Base-by-base conservation (phyloP, 53 echinoderm and acorn worm genomes). In the Zoroaster sp. region DNA sequence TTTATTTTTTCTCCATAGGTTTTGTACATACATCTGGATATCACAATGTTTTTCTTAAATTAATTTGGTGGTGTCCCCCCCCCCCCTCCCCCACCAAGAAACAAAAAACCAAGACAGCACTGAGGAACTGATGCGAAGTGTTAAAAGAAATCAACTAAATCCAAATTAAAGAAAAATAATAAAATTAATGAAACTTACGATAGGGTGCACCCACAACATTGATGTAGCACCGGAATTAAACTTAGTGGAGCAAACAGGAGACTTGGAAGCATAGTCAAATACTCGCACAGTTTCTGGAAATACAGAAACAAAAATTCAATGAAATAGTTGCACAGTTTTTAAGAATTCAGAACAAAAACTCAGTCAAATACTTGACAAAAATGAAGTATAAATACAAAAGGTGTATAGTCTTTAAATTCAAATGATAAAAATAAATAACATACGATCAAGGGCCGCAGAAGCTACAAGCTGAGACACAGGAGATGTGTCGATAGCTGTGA, bases 221-320 rank as follows among this genome's bases (percentile, higher is more conserved):
- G 94, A 71, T 0, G 98, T 94, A 5, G 95, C 87, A 40, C 98
- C 93, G 20, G 98, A 63, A 66, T 98, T 95, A 71, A 92, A 98
- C 88, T 94, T 94, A 35, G 88, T 40, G 44, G 75, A 73, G 66
- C 98, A 95, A 17, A 98, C 83, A 9, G 92, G 91, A 1, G 52
- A 77, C 88, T 98, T 95, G 47, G 98, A 95, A 1, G 88, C 90
- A 71, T 97, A 96, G 86, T 98, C 98, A 88, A 94, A 98, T 33
- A 98, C 95, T 40, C 92, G 68, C 20, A 98, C 98, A 31, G 95
- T 87, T 44, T 92, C 95, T 95, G 80, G 0, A 90, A 88, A 59
- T 17, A 68, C 86, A 67, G 11, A 38, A 76, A 69, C 54, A 11
- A 81, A 14, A 35, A 38, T n/a, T 59, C 30, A 59, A 28, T 25